A percentile compares a stretch with the other conserved stretches of the same genome.
Conservation (phyloP, 2,113 vertebrate genomes). For the Onychostruthus taczanowskii region DNA sequence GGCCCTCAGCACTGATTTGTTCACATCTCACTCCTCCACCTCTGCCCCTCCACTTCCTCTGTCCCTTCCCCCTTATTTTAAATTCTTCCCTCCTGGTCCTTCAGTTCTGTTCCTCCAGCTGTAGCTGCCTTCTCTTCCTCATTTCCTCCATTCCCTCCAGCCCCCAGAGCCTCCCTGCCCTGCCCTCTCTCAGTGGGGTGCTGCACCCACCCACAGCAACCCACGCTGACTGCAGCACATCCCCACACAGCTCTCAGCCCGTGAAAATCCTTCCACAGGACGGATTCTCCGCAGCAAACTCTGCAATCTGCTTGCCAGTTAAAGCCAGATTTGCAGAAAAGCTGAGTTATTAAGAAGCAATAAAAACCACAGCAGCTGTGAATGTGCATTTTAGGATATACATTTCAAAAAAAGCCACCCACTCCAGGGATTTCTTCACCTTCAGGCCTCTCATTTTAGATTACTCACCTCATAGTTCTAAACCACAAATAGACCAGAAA, state of each 20-base stretch:
- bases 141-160: not conserved
- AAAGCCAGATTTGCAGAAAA: not conserved
- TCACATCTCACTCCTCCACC: not conserved
- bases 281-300: not conserved
- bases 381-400: not conserved
- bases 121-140: not conserved
- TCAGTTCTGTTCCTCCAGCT: not conserved
- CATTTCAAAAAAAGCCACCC: not conserved
- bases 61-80: rapidly evolving
- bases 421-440: not conserved
- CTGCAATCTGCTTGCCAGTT: not conserved
- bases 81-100: not conserved
- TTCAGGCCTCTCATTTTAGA: not conserved
- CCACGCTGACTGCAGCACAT: not conserved
- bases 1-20: not conserved
- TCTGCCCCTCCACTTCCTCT: not conserved
- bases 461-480: not conserved
- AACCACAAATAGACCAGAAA: not conserved
- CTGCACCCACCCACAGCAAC: not conserved
- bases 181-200: not conserved
- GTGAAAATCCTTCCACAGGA: not conserved
- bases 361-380: not conserved
- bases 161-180: not conserved
- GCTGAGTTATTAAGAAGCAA: not conserved
- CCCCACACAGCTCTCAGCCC: not conserved